Evolutionary conservation across 2,888 invertebrate genomes (phyloP), one percentile per base, ranked within the genome.

Genomic region (Automeris io): DNA sequence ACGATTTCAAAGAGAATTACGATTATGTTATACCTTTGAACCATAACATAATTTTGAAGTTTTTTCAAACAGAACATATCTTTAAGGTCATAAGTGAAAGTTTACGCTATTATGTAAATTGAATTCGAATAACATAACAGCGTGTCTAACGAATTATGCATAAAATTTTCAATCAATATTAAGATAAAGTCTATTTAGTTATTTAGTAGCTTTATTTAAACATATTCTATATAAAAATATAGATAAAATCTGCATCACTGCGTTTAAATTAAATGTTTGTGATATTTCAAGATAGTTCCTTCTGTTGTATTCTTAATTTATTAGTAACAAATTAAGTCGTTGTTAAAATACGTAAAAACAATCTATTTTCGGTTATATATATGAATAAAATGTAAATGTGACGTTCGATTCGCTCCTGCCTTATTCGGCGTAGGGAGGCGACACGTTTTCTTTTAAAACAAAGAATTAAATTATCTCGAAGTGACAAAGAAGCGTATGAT

Each of bases 391-490:
- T 24, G 26, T 13, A 12, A 13, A 26, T 26, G 7, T 26, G 12
- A 13, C 1, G 13, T 26, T 26, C 6, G 12, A 26, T 26, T 26
- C 12, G 8, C 13, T 7, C 1, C 13, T 1, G 2, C 26, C 26
- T 26, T 3, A 22, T 31, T 37, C 31, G 31, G 7, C 37, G 29
- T 18, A 21, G 31, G 8, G 13, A 22, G 21, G 18, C 37, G 22
- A 22, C 29, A 31, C 22, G 26, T 11, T 26, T 6, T 26, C 13
- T 8, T 13, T 26, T 13, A 5, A 9, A 7, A 13, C 12, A 12
- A 13, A 26, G 8, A 26, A 26, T 26, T 12, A 26, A 26, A 26
- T 26, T 26, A 26, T 26, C 12, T 13, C 13, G 12, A 7, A 26
- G 13, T 13, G 26, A 13, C 26, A 26, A 26, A 3, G 13, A 5